Percentiles rank a stretch among this genome's conserved stretches.
phyloP scores from a whole-genome alignment of 23 tunicate species.

The Trididemnum nubilum region DNA sequence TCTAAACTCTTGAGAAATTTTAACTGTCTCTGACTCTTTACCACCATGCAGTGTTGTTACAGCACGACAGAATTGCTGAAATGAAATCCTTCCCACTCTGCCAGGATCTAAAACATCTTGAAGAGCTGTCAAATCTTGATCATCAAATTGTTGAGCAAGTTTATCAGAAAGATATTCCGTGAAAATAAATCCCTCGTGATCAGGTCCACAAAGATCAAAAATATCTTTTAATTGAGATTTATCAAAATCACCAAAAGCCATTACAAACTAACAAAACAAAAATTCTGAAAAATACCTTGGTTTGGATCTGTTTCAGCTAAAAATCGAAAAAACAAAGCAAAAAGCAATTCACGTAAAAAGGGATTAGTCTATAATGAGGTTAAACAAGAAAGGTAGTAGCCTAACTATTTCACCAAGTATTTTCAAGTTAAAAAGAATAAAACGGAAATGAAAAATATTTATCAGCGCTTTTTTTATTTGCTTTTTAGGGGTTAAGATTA shows the following conservation, averaged over 20 bases:
- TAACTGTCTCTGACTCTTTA: background rate
- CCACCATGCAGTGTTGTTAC: constrained; percentile 32
- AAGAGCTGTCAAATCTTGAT: constrained; percentile 38
- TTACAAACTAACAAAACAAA: constrained; percentile 9
- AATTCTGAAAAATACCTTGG: background rate
- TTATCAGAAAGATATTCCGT: constrained; percentile 65
- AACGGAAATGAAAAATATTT: too few species aligned
- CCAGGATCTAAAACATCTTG: constrained; percentile 78
- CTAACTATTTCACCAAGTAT: too few species aligned
- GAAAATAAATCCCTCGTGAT: constrained; percentile 72
- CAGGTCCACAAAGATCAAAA: constrained; percentile 88
- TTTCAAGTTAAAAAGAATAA: too few species aligned
- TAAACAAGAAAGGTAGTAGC: too few species aligned
- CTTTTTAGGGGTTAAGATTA: too few species aligned
- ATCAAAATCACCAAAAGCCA: constrained; percentile 42
- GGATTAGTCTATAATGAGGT: too few species aligned
- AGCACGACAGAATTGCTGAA: constrained; percentile 67
- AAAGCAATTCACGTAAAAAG: too few species aligned
- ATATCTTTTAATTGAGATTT: constrained; percentile 40
- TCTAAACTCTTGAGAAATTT: background rate
- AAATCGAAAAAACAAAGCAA: too few species aligned
- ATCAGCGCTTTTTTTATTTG: too few species aligned
- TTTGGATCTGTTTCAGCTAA: too few species aligned
- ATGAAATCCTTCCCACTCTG: constrained; percentile 51
- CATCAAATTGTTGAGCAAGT: constrained; percentile 69